Percentiles rank a stretch among this genome's conserved stretches.
Conservation (phyloP, 1,140 invertebrate species). For the Belonocnema kinseyi region DNA sequence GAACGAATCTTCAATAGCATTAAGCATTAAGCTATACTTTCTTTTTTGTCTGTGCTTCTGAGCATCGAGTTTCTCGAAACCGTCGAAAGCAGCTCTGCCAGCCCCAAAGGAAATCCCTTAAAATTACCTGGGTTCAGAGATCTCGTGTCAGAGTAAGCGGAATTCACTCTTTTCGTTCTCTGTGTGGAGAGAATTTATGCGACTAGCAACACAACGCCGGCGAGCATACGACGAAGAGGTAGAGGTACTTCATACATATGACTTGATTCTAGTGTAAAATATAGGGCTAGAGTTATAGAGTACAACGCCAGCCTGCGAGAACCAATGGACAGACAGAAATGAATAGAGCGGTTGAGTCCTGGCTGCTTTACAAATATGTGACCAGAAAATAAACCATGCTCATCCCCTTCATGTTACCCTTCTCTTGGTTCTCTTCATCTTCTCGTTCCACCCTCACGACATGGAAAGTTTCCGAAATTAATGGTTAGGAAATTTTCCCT, state of each 20-base stretch:
- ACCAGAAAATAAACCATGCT: constrained; percentile 65
- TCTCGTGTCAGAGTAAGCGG: too few species aligned
- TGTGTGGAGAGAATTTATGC: too few species aligned
- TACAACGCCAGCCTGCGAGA: neutral
- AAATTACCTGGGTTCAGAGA: too few species aligned
- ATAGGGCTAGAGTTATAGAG: neutral
- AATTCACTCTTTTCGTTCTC: too few species aligned
- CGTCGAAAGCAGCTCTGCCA: too few species aligned
- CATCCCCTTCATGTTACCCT: constrained; percentile 31
- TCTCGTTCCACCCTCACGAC: constrained; percentile 28
- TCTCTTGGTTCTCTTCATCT: constrained; percentile 2
- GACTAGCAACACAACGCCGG: too few species aligned
- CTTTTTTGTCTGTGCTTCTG: too few species aligned
- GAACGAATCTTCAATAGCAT: too few species aligned
- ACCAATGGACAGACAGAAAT: constrained; percentile 58
- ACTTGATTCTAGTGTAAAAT: neutral
- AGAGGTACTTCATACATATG: constrained; percentile 42
- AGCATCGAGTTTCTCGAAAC: too few species aligned
- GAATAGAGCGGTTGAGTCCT: constrained; percentile 61
- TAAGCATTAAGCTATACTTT: too few species aligned
- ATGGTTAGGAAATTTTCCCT: constrained; percentile 25
- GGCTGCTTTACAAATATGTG: constrained; percentile 72
- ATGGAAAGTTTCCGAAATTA: constrained; percentile 18
- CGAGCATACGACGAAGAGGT: constrained; percentile 22
- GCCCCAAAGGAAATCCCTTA: too few species aligned